Evolutionary conservation across 2,113 vertebrate genomes (phyloP).

Genomic region (Erpornis zantholeuca): DNA sequence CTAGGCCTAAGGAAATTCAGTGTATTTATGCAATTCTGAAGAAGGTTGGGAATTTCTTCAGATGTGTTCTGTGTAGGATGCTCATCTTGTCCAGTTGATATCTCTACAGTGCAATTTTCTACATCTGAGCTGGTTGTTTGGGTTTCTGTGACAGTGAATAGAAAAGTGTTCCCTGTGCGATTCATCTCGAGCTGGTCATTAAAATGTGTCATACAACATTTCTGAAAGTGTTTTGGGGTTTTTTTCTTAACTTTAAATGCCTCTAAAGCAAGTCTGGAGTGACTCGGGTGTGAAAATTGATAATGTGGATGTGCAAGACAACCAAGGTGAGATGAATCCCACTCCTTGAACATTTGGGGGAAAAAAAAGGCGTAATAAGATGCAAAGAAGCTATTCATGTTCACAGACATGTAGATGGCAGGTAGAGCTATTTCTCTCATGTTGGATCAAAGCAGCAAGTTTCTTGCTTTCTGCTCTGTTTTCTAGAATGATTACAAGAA

Average conservation of each 20-base stretch:
- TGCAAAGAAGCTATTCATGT: background rate
- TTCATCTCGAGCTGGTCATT: background rate
- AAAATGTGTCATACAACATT: background rate
- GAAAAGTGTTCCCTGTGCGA: background rate
- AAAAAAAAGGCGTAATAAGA: background rate
- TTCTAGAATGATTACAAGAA: conserved; percentile 94
- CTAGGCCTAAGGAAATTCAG: background rate
- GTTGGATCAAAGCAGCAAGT: background rate
- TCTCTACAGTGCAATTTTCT: background rate
- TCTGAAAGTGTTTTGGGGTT: background rate
- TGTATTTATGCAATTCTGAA: background rate
- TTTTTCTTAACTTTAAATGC: background rate
- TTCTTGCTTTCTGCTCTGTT: background rate
- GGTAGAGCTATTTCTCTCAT: background rate
- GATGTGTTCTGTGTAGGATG: background rate
- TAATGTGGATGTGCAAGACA: background rate
- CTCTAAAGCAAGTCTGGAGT: background rate
- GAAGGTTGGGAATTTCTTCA: background rate
- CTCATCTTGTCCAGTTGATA: background rate
- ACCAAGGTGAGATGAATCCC: background rate
- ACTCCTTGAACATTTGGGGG: background rate
- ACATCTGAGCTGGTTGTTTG: background rate
- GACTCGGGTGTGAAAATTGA: background rate
- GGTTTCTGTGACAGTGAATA: background rate
- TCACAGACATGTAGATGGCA: background rate